Base-by-base conservation (phyloP, 2,888 invertebrate genomes). In the Clusia tigrina region DNA sequence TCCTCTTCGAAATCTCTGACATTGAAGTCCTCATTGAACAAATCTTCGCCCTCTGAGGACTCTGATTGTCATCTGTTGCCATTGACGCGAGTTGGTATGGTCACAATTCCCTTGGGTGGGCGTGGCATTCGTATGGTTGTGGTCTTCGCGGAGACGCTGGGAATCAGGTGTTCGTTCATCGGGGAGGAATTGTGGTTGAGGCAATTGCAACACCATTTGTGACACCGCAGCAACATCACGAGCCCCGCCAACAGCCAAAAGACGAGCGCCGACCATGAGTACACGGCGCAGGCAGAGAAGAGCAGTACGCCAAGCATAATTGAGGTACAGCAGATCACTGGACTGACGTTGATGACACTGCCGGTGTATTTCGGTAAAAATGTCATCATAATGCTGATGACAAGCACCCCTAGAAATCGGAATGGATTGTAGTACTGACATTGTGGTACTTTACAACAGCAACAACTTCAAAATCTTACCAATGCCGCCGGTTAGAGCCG, bases 61-160 rank as follows among this genome's bases (percentile, higher is more conserved):
- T 83, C 82, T 17, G 80, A 78, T 61, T 84, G 84, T 84, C 84
- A 84, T 80, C 84, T 83, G n/a, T 76, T 65, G 1, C 70, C 71
- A 59, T 71, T 73, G 10, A 82, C 65, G 2, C 73, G 76, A 17
- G 79, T 79, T 24, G 81, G 78, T 67, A 82, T 69, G 9, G 78
- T 74, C 46, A 81, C 70, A 54, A 79, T 71, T 24, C 78, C 74
- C 64, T 78, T 81, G 5, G 82, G 81, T 32, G 81, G 79, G 3
- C 80, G 69, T 5, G 78, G 81, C 70, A 84, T 77, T 26, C 83
- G 78, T 63, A 84, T 82, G 69, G 78, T 79, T 48, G 81, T 78
- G 6, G 78, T 74, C 60, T 80, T 82, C 3, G 76, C 79, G n/a
- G 83, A 81, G 1, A 81, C 82, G 68, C 80, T 81, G 26, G 83